These are phyloP conservation scores for Drosophila subobscura DNA, from an alignment of 1,140 invertebrate species.

Conservation along the genomic window DNA sequence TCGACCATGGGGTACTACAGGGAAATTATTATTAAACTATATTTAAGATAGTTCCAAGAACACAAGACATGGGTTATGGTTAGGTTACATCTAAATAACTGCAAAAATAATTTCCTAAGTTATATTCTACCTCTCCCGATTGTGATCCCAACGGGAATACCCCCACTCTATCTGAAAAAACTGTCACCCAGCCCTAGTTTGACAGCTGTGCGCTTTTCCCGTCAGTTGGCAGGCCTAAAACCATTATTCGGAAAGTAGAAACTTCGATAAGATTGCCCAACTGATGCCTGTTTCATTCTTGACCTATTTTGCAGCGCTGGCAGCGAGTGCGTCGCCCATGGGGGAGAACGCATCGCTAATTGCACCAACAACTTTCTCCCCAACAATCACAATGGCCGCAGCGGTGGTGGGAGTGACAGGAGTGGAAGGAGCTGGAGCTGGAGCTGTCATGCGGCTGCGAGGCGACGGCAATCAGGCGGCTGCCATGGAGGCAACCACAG, in stretches of 20 bases:
- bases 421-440: constrained; percentile 11
- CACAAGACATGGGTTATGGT: too few relatives aligned
- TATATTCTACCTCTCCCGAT: too few relatives aligned
- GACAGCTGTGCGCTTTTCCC: constrained; percentile 12
- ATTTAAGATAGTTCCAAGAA: too few relatives aligned
- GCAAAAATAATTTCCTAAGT: too few relatives aligned
- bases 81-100: too few relatives aligned
- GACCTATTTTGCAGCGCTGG: constrained; percentile 66
- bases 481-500: constrained; percentile 41
- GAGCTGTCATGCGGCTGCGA: constrained; percentile 14
- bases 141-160: neutral
- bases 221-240: constrained; percentile 14
- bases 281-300: constrained; percentile 54
- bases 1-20: too few relatives aligned
- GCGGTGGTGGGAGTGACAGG: constrained; percentile 8
- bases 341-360: constrained; percentile 64
- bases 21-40: too few relatives aligned
- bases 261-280: constrained; percentile 14
- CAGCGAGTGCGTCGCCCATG: constrained; percentile 41
- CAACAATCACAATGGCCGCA: constrained; percentile 23
- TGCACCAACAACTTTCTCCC: constrained; percentile 35
- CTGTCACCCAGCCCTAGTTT: neutral
- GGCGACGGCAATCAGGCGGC: constrained; percentile 23
- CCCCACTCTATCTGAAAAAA: neutral
- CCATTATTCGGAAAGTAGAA: constrained; percentile 10